Percentiles rank a stretch among this genome's conserved stretches.
Evolutionary conservation across 1,140 invertebrate species (phyloP).

Genomic region (Trissolcus basalis): DNA sequence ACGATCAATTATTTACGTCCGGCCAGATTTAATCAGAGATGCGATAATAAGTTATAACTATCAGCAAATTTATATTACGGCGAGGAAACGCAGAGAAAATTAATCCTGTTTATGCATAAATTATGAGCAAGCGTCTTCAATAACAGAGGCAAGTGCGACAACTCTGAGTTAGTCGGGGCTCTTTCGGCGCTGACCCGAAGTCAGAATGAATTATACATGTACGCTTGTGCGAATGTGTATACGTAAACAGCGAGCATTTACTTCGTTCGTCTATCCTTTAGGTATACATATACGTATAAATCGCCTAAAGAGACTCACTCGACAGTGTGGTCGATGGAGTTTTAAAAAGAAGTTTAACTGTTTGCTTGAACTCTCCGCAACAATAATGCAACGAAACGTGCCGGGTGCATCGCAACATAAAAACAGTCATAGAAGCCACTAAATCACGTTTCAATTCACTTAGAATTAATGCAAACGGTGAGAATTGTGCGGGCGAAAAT

Average conservation of each 20-base stretch:
- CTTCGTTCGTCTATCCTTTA: background rate
- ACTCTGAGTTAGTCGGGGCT: background rate
- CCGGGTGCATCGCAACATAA: too few relatives aligned
- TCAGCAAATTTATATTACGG: constrained; percentile 1
- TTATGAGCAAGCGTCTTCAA: constrained; percentile 2
- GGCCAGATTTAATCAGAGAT: background rate
- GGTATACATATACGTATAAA: background rate
- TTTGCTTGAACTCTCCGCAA: too few relatives aligned
- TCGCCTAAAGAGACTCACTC: background rate
- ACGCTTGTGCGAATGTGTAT: background rate
- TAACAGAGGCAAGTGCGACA: background rate
- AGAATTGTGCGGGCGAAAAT: too few relatives aligned
- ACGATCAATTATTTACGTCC: background rate
- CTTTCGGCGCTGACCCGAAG: background rate
- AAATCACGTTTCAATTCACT: too few relatives aligned
- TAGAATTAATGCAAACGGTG: too few relatives aligned
- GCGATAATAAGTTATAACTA: constrained; percentile 2
- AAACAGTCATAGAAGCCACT: too few relatives aligned
- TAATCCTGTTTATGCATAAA: constrained; percentile 3
- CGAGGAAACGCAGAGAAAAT: background rate
- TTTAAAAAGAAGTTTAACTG: too few relatives aligned
- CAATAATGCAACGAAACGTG: too few relatives aligned
- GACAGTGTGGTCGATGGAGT: too few relatives aligned
- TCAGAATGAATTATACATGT: background rate
- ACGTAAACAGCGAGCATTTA: background rate